Percentiles rank a stretch among this genome's conserved stretches.
Conservation (phyloP, 2,888 invertebrate species). For the Calameuta filiformis region DNA sequence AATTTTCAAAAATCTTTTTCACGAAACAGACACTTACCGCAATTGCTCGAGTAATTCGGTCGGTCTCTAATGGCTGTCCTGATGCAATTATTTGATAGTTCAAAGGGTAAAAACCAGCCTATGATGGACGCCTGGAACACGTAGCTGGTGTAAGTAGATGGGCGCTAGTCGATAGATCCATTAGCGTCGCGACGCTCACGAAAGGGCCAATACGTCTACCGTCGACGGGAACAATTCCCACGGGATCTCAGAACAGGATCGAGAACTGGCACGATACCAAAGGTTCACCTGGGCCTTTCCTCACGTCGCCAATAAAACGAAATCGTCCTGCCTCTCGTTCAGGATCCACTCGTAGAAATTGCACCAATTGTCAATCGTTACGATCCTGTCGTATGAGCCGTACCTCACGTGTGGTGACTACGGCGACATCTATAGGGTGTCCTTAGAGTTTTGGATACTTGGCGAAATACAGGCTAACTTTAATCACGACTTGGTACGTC, state of each 20-base stretch:
- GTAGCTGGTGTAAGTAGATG: not conserved
- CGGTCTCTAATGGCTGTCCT: not conserved
- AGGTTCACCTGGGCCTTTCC: not conserved
- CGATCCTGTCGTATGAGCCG: not conserved
- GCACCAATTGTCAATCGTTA: not conserved
- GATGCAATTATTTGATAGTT: not conserved
- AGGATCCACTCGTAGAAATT: not conserved
- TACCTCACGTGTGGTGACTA: not conserved
- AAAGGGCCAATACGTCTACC: constrained; percentile 33
- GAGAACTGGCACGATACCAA: not conserved
- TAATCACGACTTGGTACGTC: not conserved
- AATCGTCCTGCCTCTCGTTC: not conserved
- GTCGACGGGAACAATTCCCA: constrained; percentile 40
- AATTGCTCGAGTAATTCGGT: not conserved
- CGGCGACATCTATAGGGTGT: not conserved
- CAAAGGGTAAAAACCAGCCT: not conserved
- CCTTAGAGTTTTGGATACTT: not conserved
- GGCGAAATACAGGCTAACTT: not conserved
- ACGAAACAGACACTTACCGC: not conserved
- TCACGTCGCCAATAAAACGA: not conserved
- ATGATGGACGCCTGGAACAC: not conserved
- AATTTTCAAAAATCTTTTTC: not conserved
- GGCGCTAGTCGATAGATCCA: not conserved
- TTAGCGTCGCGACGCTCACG: not conserved
- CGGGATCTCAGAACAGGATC: not conserved